Conservation (phyloP, 2,113 vertebrate species). For the Tretioscincus oriximinensis region DNA sequence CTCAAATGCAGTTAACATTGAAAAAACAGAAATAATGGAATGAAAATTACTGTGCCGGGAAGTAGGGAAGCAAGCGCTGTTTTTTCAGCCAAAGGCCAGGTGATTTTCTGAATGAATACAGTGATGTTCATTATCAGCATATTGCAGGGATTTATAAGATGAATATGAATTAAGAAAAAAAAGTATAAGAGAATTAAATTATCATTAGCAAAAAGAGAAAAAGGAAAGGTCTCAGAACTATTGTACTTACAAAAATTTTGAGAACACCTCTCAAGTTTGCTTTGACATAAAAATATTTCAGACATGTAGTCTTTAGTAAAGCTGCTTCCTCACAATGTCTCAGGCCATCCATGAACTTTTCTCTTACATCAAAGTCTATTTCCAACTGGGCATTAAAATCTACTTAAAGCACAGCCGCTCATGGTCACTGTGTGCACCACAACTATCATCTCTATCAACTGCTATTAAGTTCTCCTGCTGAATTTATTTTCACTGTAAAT, state of each 20-base stretch:
- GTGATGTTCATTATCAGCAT: not conserved
- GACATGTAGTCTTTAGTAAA: conserved; percentile 38
- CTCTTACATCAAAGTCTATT: conserved; percentile 59
- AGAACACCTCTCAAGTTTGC: conserved; percentile 26
- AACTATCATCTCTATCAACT: not conserved
- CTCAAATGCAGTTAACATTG: no score
- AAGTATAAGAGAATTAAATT: conserved; percentile 1
- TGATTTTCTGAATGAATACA: no score
- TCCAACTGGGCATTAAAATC: conserved; percentile 53
- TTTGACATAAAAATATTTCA: conserved; percentile 35
- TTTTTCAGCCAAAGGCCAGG: no score
- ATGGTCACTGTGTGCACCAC: conserved; percentile 23
- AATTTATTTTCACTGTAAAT: conserved; percentile 24
- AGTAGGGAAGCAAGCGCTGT: no score
- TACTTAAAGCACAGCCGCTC: conserved; percentile 38
- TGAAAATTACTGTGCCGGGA: no score
- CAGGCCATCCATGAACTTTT: conserved; percentile 53
- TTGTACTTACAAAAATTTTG: conserved; percentile 19
- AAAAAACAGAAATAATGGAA: no score
- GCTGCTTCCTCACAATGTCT: conserved; percentile 51
- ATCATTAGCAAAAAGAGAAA: not conserved
- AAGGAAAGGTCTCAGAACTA: conserved; percentile 6
- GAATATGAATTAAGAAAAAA: no score
- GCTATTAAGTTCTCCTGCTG: conserved; percentile 26
- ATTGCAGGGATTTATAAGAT: not conserved